Evolutionary conservation across 2,797 vertebrate species (phyloP), one percentile per base, ranked within the genome.

Genomic region (Acestrorhynchus altus): DNA sequence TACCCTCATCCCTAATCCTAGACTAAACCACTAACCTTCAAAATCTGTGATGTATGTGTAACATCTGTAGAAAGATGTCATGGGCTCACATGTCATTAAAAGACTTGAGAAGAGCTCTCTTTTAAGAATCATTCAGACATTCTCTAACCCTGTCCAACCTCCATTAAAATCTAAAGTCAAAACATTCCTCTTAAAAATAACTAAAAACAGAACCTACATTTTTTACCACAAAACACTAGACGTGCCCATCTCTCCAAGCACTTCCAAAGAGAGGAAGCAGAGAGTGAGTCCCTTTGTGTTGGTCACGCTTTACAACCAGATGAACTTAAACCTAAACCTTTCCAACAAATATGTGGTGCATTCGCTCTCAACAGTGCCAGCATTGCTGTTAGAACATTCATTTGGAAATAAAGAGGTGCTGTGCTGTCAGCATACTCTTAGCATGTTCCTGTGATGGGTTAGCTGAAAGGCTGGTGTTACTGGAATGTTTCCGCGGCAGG

Each of bases 201-300:
- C 26, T 28, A 74, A 74, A 81, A 73, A 61, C 47, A 79, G 59
- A 79, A 59, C 40, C 61, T 73, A 31, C 12, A 1, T 12, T 15
- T 56, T 59, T 76, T 13, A 15, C 22, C 0, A 59, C 64, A 40
- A 81, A 83, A 77, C 75, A 76, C 74, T 57, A 57, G 81, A 84
- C 52, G 72, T 74, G 68, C 84, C 68, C 51, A 59, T 77, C 83
- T 51, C 75, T 72, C 69, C 81, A 89, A 86, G 88, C 84, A 89
- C 87, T 83, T 77, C 40, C 54, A 72, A 78, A 20, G 74, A 57
- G 20, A 72, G 22, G 22, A 63, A 77, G 35, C 76, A 28, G 26
- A 56, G 59, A 42, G 51, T 16, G 10, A 57, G 54, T 28, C 54
- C 54, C 54, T 57, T 57, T 57, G 54, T 26, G 54, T 28, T 22